Evolutionary conservation across 2,113 vertebrate genomes (phyloP).

Genomic region (Chaetura pelagica): DNA sequence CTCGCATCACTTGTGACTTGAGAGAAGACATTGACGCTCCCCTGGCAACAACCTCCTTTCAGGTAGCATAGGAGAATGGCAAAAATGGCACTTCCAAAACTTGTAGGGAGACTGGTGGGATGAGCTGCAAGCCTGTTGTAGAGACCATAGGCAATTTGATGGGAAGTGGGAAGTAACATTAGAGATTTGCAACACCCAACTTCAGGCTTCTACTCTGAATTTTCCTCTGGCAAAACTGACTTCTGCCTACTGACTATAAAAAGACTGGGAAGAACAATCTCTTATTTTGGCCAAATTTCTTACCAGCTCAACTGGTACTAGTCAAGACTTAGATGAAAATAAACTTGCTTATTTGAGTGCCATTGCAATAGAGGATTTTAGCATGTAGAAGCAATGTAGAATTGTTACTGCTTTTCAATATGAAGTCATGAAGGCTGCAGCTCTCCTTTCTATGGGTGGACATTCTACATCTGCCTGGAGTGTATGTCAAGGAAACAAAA

Average conservation of each 20-base stretch:
- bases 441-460: neutral
- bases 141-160: neutral
- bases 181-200: neutral
- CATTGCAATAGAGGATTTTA: neutral
- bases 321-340: neutral
- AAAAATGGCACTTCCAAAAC: neutral
- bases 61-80: neutral
- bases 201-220: neutral
- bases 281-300: neutral
- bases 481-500: neutral
- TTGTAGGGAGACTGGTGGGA: neutral
- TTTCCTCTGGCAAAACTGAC: neutral
- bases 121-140: neutral
- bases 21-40: neutral
- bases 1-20: neutral
- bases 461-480: neutral
- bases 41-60: neutral
- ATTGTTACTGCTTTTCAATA: neutral
- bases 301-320: neutral
- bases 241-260: neutral
- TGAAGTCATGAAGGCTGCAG: neutral
- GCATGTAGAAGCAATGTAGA: neutral
- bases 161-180: neutral
- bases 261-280: neutral
- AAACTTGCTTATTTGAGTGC: neutral